phyloP scores from a whole-genome alignment of 1,140 invertebrate genomes.

The Tetramorium simillimum region DNA sequence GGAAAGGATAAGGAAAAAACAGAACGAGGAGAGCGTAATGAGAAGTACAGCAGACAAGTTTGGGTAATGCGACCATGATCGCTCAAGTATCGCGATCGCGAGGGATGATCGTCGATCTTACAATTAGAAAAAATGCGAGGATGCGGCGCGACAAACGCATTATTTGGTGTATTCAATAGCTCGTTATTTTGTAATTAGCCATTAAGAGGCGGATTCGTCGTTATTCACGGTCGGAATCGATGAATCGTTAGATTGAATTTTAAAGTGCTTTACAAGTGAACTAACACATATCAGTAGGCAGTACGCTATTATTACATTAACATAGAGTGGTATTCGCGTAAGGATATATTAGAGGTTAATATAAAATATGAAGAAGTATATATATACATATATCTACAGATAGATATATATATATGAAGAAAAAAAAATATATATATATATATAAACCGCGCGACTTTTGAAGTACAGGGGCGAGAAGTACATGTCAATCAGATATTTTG shows the following conservation, averaged over 20 bases:
- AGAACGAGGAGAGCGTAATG: background rate
- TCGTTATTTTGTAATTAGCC: slow-evolving; percentile 54
- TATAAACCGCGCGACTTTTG: slow-evolving; percentile 37
- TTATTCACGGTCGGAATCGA: slow-evolving; percentile 52
- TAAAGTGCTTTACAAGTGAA: slow-evolving; percentile 84
- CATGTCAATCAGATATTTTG: slow-evolving; percentile 81
- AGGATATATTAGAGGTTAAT: slow-evolving; percentile 69
- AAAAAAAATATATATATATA: slow-evolving; percentile 44
- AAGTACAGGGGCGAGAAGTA: slow-evolving; percentile 52
- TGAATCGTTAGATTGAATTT: slow-evolving; percentile 80
- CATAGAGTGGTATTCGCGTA: slow-evolving; percentile 65
- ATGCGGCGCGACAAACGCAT: slow-evolving; percentile 36
- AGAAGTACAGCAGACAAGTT: background rate
- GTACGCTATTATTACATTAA: slow-evolving; percentile 77
- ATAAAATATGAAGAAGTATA: slow-evolving; percentile 68
- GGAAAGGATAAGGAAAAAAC: background rate
- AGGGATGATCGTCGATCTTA: slow-evolving; percentile 41
- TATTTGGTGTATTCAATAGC: slow-evolving; percentile 39
- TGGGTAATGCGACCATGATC: slow-evolving; percentile 8
- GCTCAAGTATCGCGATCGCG: slow-evolving; percentile 40
- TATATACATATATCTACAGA: slow-evolving; percentile 57
- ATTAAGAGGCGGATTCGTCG: slow-evolving; percentile 46
- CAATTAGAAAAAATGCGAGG: background rate
- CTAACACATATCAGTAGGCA: slow-evolving; percentile 83
- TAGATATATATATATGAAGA: slow-evolving; percentile 64